A percentile compares a stretch with the other conserved stretches of the same genome.
Evolutionary conservation across 2,888 invertebrate genomes (phyloP).

Genomic region (Choreutis nemorana): DNA sequence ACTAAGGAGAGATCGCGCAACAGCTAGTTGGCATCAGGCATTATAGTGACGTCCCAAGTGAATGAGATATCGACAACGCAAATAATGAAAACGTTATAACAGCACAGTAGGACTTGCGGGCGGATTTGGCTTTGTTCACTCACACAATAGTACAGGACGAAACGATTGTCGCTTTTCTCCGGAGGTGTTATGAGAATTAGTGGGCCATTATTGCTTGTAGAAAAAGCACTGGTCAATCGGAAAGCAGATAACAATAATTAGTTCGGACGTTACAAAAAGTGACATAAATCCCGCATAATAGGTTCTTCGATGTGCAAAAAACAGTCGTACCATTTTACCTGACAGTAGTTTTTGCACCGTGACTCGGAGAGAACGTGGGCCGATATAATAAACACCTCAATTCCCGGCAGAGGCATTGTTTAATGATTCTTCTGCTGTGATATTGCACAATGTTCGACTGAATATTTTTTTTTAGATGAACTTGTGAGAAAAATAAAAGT

Average conservation of each 20-base stretch:
- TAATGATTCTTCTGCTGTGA: constrained; percentile 63
- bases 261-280: constrained; percentile 58
- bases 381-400: constrained; percentile 65
- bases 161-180: constrained; percentile 52
- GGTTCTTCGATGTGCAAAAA: constrained; percentile 50
- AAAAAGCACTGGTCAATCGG: constrained; percentile 54
- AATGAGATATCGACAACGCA: constrained; percentile 50
- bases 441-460: constrained; percentile 58
- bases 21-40: constrained; percentile 9
- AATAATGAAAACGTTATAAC: constrained; percentile 54
- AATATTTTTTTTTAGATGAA: constrained; percentile 38
- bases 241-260: constrained; percentile 65
- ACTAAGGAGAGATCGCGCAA: constrained; percentile 17
- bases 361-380: constrained; percentile 41
- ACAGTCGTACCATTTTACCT: constrained; percentile 46
- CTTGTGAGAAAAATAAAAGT: constrained; percentile 52
- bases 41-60: constrained; percentile 17
- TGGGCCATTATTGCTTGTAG: constrained; percentile 57
- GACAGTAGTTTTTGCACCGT: constrained; percentile 44
- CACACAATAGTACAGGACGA: constrained; percentile 36
- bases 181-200: constrained; percentile 63
- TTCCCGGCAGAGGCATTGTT: constrained; percentile 61
- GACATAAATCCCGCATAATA: constrained; percentile 66
- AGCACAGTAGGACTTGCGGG: constrained; percentile 54
- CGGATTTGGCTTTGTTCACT: constrained; percentile 53